Conservation (phyloP, 2,797 vertebrate species). For the Semotilus atromaculatus region DNA sequence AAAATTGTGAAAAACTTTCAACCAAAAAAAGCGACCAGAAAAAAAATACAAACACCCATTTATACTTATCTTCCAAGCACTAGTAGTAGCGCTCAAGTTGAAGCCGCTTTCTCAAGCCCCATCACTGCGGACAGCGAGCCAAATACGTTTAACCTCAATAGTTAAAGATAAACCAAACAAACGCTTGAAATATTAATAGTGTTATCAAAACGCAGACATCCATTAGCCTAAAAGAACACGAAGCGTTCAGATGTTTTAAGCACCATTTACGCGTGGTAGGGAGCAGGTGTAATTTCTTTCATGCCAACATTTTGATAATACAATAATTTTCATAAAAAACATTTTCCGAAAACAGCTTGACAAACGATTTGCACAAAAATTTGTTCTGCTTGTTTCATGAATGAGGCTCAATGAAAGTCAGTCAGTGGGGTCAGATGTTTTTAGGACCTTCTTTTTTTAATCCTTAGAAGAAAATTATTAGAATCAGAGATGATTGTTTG, state of each 20-base stretch:
- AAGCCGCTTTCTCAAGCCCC: not conserved
- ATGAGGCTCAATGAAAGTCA: not conserved
- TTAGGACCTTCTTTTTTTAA: not conserved
- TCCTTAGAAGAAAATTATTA: not conserved
- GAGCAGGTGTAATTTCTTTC: too few species aligned
- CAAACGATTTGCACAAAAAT: not conserved
- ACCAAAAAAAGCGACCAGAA: too few species aligned
- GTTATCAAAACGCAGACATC: not conserved
- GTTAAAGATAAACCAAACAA: not conserved
- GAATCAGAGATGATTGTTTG: not conserved
- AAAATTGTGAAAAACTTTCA: too few species aligned
- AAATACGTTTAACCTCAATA: not conserved
- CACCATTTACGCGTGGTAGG: too few species aligned
- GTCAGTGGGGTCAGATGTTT: too few species aligned
- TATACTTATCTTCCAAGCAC: not conserved
- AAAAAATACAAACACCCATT: too few species aligned
- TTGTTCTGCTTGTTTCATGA: not conserved
- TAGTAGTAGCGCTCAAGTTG: not conserved
- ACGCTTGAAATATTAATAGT: not conserved
- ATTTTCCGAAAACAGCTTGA: not conserved
- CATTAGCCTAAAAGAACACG: not conserved
- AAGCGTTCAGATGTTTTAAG: not conserved
- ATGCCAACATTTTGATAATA: not conserved
- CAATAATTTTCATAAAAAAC: not conserved
- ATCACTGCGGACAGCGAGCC: not conserved